These are phyloP conservation scores for Nomada flava DNA, from an alignment of 2,888 invertebrate species.

Conservation along the genomic window DNA sequence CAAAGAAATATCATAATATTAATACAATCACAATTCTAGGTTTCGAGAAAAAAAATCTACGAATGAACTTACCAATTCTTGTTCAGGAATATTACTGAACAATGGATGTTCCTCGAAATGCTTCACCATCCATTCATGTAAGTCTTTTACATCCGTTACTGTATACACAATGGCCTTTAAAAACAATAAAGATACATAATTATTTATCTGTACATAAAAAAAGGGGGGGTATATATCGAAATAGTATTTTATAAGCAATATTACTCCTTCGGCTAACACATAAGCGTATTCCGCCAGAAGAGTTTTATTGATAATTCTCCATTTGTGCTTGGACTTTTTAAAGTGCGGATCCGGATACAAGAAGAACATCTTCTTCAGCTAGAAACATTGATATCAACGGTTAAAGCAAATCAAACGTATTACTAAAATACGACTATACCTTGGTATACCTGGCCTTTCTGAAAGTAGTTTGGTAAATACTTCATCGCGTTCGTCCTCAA, in stretches of 20 bases:
- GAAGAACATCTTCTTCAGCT: constrained; percentile 99
- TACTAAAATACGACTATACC: background rate
- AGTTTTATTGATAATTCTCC: constrained; percentile 98
- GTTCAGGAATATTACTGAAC: constrained; percentile 90
- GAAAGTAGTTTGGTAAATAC: constrained; percentile 98
- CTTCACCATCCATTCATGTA: constrained; percentile 98
- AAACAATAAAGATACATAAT: constrained; percentile 58
- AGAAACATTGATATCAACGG: constrained; percentile 65
- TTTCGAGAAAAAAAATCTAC: background rate
- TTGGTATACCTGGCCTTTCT: constrained; percentile 92
- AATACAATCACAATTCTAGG: background rate
- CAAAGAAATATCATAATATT: constrained; percentile 63
- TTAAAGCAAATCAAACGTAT: constrained; percentile 11
- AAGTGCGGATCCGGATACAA: constrained; percentile 99
- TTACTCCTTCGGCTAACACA: constrained; percentile 92
- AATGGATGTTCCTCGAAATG: constrained; percentile 96
- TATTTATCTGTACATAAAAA: constrained; percentile 18
- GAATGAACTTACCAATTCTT: constrained; percentile 89
- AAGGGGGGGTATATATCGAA: background rate
- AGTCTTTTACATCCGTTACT: constrained; percentile 98
- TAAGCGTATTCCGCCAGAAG: constrained; percentile 99
- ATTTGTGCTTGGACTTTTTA: constrained; percentile 99
- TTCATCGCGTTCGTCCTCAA: constrained; percentile 99
- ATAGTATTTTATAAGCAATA: constrained; percentile 26
- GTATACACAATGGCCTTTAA: constrained; percentile 95